Evolutionary conservation across 2,797 vertebrate genomes (phyloP), one percentile per base, ranked within the genome.

Genomic region (Pseudochromis fuscus): DNA sequence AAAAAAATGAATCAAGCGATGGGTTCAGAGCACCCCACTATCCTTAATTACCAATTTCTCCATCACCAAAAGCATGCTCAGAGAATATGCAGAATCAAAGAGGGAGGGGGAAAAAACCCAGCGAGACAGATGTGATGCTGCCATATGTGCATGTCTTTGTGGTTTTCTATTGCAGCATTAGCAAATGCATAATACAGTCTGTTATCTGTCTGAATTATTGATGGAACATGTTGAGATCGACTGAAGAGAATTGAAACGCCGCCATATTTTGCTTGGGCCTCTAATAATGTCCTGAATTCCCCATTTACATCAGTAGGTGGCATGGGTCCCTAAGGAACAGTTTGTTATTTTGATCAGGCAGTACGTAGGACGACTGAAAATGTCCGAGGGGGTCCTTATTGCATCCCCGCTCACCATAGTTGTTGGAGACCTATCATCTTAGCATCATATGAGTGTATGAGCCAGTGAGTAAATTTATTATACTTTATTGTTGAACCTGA

Each of bases 151-250:
- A 44, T 62, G 73, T 73, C 42, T 56, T 59, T 51, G 16, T 52
- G 19, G 15, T 57, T 52, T 40, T 52, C 60, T 70, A 35, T 45
- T 42, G 11, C 59, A 75, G 69, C 70, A 63, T 74, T 61, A 63
- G 23, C 25, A 16, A 75, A 78, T 82, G 46, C 80, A 83, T 82
- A 71, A 87, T 82, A 57, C 40, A 80, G 48, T 9, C 23, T 30
- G n/a, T 76, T 70, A 56, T 72, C 19, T 49, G 61, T 77, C 74
- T 88, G 79, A 86, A 79, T 80, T 78, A 82, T 71, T 80, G 23
- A 69, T 61, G 31, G 51, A 75, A 84, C 48, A 44, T 62, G 40
- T 60, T 30, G 56, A 77, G 49, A 65, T 58, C 67, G 57, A 85
- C 72, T 81, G 72, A 2, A 56, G 51, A 25, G 52, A 31, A 63